Percentiles rank a stretch among this genome's conserved stretches.
These are phyloP conservation scores for Lophius americanus DNA, from an alignment of 2,797 vertebrate species.

Conservation along the genomic window DNA sequence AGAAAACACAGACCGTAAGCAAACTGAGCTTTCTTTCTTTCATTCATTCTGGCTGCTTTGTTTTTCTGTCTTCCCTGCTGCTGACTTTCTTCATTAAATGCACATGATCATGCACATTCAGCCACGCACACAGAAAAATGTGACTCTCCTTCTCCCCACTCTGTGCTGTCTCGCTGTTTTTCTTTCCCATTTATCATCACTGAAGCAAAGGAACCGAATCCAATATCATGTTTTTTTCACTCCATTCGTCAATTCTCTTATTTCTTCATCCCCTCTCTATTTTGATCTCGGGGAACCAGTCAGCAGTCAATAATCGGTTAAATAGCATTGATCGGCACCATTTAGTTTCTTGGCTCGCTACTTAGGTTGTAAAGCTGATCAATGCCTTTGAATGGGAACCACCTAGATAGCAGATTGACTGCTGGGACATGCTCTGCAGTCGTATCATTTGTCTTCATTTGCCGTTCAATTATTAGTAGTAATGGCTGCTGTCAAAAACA, in stretches of 20 bases:
- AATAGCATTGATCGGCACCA: constrained; percentile 83
- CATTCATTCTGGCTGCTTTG: background rate
- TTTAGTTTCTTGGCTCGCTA: constrained; percentile 84
- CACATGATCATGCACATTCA: constrained; percentile 60
- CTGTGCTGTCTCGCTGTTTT: constrained; percentile 67
- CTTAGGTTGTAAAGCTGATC: constrained; percentile 83
- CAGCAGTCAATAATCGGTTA: constrained; percentile 85
- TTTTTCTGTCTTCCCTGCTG: constrained; percentile 21
- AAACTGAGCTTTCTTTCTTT: constrained; percentile 18
- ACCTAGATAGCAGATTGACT: constrained; percentile 81
- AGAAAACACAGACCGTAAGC: constrained; percentile 14
- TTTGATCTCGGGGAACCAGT: constrained; percentile 77
- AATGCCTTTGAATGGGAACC: constrained; percentile 83
- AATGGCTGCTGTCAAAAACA: constrained; percentile 80
- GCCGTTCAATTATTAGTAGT: constrained; percentile 81
- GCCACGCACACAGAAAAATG: constrained; percentile 33
- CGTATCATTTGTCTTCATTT: constrained; percentile 86
- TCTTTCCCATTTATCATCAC: constrained; percentile 71
- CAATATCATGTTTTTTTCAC: constrained; percentile 69
- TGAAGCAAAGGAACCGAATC: constrained; percentile 67
- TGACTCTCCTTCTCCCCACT: constrained; percentile 38
- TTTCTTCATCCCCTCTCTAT: constrained; percentile 65
- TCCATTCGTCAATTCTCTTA: constrained; percentile 69
- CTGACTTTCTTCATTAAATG: constrained; percentile 58
- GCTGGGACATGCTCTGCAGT: constrained; percentile 72